phyloP scores from a whole-genome alignment of 2,888 invertebrate species.

The Yponomeuta plumbellus region DNA sequence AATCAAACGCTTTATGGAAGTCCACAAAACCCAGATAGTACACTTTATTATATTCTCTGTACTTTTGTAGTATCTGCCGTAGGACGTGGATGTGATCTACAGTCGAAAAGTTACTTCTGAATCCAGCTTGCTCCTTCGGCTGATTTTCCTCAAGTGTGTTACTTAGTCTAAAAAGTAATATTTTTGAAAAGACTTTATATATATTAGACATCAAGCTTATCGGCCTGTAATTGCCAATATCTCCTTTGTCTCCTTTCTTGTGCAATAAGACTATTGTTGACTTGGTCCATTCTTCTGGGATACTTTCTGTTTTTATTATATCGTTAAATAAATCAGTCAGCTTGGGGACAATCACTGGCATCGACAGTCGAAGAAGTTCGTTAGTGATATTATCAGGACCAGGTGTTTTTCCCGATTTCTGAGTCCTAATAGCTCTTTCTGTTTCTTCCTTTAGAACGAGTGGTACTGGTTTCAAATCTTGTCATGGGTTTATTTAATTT shows the following conservation, averaged over 20 bases:
- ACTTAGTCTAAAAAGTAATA: conserved; percentile 17
- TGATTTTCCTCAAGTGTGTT: conserved; percentile 1
- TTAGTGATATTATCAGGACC: conserved; percentile 12
- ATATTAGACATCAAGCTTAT: conserved; percentile 16
- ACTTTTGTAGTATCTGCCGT: conserved; percentile 21
- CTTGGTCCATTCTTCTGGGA: conserved; percentile 4
- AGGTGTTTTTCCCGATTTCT: conserved; percentile 14
- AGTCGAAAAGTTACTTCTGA: conserved; percentile 13
- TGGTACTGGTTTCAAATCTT: conserved; percentile 11
- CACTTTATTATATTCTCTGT: background rate
- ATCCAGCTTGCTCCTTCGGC: conserved; percentile 11
- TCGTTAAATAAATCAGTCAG: background rate
- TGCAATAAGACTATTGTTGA: conserved; percentile 16
- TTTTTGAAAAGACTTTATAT: conserved; percentile 20
- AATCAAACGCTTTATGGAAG: background rate
- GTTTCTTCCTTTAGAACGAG: background rate
- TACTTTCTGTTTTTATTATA: background rate
- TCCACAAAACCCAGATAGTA: background rate
- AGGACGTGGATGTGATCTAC: conserved; percentile 21
- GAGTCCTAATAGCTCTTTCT: background rate
- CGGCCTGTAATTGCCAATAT: conserved; percentile 20
- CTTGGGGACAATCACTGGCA: background rate
- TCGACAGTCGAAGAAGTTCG: background rate
- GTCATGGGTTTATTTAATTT: too few species aligned
- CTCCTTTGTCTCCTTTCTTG: conserved; percentile 21